A percentile compares a stretch with the other conserved stretches of the same genome.
These are phyloP conservation scores for Manis javanica DNA, from an alignment of 2,797 vertebrate species.

Conservation along the genomic window DNA sequence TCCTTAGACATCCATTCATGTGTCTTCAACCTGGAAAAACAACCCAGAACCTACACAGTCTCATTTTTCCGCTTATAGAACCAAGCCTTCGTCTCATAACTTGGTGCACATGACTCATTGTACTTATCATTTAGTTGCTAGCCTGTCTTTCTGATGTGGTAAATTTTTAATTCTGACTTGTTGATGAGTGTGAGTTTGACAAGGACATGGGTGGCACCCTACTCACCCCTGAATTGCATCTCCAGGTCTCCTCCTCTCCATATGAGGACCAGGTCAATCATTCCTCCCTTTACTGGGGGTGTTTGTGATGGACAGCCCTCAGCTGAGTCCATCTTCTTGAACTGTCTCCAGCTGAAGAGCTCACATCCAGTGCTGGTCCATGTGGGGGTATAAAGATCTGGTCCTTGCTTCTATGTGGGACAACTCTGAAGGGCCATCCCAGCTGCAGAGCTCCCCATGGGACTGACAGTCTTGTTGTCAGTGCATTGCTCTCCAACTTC, in stretches of 20 bases:
- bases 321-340: background rate
- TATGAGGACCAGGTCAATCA: background rate
- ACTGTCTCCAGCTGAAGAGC: background rate
- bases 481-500: background rate
- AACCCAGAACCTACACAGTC: background rate
- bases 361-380: background rate
- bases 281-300: background rate
- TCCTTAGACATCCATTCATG: background rate
- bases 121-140: background rate
- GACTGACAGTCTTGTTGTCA: background rate
- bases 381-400: background rate
- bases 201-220: background rate
- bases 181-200: background rate
- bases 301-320: background rate
- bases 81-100: background rate
- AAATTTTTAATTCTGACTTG: background rate
- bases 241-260: background rate
- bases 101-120: background rate
- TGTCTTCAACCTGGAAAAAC: background rate
- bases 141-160: background rate
- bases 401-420: background rate
- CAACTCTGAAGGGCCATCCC: background rate
- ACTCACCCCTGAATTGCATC: background rate
- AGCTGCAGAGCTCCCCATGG: background rate
- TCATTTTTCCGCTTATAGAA: background rate